These are phyloP conservation scores for Synergus laeviventris DNA, from an alignment of 2,888 invertebrate species.

Conservation along the genomic window DNA sequence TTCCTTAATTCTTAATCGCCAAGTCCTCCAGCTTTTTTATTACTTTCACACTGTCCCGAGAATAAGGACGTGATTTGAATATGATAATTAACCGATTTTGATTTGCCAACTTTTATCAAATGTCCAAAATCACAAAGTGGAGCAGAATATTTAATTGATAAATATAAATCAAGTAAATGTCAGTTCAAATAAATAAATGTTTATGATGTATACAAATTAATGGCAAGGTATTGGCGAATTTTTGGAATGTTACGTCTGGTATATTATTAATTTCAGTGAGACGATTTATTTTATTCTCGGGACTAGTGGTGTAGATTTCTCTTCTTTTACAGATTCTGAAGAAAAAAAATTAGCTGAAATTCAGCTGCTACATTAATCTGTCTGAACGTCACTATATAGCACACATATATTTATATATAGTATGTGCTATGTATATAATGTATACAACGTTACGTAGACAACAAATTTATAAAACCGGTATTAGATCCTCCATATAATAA, in stretches of 20 bases:
- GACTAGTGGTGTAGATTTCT: neutral
- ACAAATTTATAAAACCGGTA: slow-evolving; percentile 2
- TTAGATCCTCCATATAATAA: slow-evolving; percentile 52
- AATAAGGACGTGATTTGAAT: neutral
- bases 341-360: neutral
- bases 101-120: neutral
- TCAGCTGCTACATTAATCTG: neutral
- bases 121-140: neutral
- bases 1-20: slow-evolving; percentile 42
- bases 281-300: neutral
- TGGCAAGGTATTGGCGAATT: neutral
- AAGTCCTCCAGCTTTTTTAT: slow-evolving; percentile 46
- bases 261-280: neutral
- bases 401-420: too few relatives aligned
- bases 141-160: neutral
- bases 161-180: neutral
- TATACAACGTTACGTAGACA: neutral
- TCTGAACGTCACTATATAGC: neutral
- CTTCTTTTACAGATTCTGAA: neutral
- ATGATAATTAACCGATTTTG: neutral
- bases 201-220: neutral
- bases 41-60: slow-evolving; percentile 31
- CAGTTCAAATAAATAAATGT: neutral
- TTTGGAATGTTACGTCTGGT: too few relatives aligned
- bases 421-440: neutral